Percentiles rank a stretch among this genome's conserved stretches.
These are phyloP conservation scores for Trematomus loennbergii DNA, from an alignment of 2,113 vertebrate species.

Conservation along the genomic window DNA sequence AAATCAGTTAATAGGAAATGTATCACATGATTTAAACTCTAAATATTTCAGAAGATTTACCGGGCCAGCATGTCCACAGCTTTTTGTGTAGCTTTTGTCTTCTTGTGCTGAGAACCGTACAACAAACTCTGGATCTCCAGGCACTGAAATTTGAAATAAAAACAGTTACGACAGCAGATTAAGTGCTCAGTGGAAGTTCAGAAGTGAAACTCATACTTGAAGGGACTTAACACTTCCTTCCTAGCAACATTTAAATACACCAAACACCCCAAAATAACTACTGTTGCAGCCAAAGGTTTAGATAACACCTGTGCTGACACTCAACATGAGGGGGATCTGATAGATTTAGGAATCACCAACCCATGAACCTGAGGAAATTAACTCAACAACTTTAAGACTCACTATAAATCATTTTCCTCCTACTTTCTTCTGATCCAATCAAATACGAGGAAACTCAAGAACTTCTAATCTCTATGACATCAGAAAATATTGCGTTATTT, in stretches of 20 bases:
- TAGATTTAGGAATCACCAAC: constrained; percentile 29
- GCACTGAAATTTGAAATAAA: constrained; percentile 67
- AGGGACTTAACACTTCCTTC: constrained; percentile 65
- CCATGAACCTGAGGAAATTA: constrained; percentile 8
- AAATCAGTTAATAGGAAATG: background rate
- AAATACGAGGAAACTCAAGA: background rate
- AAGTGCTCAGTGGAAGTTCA: constrained; percentile 55
- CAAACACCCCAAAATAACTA: constrained; percentile 80
- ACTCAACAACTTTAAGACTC: constrained; percentile 4
- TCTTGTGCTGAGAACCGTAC: constrained; percentile 80
- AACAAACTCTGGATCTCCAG: constrained; percentile 82
- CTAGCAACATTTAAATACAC: constrained; percentile 67
- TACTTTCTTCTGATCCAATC: constrained; percentile 16
- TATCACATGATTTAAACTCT: background rate
- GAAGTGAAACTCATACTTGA: constrained; percentile 29
- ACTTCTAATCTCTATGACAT: constrained; percentile 7
- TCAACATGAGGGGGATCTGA: constrained; percentile 29
- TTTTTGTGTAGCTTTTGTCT: constrained; percentile 79
- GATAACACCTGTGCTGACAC: constrained; percentile 65
- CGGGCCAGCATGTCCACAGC: constrained; percentile 79
- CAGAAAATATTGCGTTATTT: constrained; percentile 3
- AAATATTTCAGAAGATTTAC: constrained; percentile 64
- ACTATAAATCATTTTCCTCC: constrained; percentile 6
- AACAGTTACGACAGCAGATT: constrained; percentile 17
- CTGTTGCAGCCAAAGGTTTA: constrained; percentile 50